Evolutionary conservation across 1,140 invertebrate genomes (phyloP), one percentile per base, ranked within the genome.

Genomic region (Drosophila mayri): DNA sequence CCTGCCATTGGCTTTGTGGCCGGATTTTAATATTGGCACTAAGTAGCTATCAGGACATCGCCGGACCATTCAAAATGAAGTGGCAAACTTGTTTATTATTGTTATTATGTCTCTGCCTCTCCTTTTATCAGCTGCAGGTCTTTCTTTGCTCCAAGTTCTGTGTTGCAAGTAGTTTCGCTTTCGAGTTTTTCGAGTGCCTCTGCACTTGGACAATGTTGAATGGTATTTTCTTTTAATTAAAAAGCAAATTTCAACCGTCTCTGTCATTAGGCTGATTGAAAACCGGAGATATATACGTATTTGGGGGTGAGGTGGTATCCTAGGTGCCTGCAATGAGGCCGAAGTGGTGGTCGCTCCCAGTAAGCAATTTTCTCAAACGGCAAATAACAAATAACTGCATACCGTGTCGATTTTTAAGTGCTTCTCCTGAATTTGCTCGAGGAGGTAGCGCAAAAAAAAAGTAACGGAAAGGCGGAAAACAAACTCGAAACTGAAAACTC

Each of bases 211-310:
- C 64, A 72, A 72, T 60, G 66, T 72, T 73, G 67, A 73, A 60
- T 72, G 44, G 59, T 88, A 88, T 88, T 88, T 88, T 88, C 85
- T 72, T 90, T 88, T 88, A 88, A 88, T 88, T 88, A 88, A 88
- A 88, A 88, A 81, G 81, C 85, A 90, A 88, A 88, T 88, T 88
- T 50, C 59, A 49, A 60, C 74, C 46, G 74, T 60, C 81, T 77
- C 78, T 85, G 81, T 90, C 85, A 88, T 88, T 88, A 88, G 85
- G 67, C 81, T 88, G 85, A 88, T 88, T 88, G 81, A 90, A 88
- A 88, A 76, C 35, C 64, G 43, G 62, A 81, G 76, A 66, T 74
- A 67, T 40, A 18, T 58, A 22, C 18, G 40, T 11, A 10, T 18
- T 16, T 18, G 8, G 25, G 25, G 25, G 25, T 25, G 25, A 25